Base-by-base conservation (phyloP, 1,140 invertebrate genomes). In the Ectropis grisescens region DNA sequence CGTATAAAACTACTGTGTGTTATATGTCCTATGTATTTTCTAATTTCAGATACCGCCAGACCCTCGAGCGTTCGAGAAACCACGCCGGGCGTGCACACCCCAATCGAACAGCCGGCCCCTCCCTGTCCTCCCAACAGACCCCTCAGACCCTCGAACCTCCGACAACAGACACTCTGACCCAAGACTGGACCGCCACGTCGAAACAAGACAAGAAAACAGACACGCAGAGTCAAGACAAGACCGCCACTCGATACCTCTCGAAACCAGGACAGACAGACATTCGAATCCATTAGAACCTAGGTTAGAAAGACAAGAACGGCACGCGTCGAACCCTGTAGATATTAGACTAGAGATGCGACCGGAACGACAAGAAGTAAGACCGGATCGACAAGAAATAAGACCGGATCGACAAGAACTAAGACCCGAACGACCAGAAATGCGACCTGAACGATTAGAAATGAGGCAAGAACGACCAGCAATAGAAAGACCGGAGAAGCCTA, bases 31-130 rank as follows among this genome's bases (percentile, higher is more conserved):
- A n/a, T n/a, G n/a, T n/a, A n/a, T n/a, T n/a, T 26, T 16, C 14
- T 22, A 11, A 33, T 56, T 46, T 12, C 53, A 76, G 75, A 61
- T 76, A 29, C 75, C 75, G 29, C 71, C 75, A 16, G 75, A 80
- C 13, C 75, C 75, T 2, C 54, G 75, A 53, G 71, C 71, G 2
- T 80, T 80, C 13, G 75, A 80, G 30, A 80, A 80, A 32, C 75
- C 75, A 0, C 46, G 70, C 25, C 49, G 75, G 13, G 71, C 71
- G 0, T 78, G 72, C 38, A 80, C 71, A 0, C 75, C 75, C 0
- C 75, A 80, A 23, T 72, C 75, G 2, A 76, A 76, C 44, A 76
- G 75, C 28, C 37, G 75, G 26, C 75, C 71, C 1, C 44, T 80
- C 1, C 74, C 74, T 2, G 72, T 70, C 0, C 65, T 70, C 0